phyloP scores from a whole-genome alignment of 1,140 invertebrate genomes.

The Eumaeus atala region DNA sequence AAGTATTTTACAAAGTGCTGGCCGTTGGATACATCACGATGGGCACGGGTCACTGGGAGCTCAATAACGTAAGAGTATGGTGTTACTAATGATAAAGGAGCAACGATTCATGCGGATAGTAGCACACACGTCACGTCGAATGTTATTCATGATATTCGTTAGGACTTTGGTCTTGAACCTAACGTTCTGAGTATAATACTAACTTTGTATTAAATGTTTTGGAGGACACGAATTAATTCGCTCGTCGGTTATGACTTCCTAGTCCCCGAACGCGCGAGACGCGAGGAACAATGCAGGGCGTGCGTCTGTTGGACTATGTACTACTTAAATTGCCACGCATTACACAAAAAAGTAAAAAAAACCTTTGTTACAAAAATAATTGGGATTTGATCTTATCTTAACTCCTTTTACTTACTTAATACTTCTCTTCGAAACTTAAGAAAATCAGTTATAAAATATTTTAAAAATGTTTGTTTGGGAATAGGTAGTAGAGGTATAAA shows the following conservation, averaged over 20 bases:
- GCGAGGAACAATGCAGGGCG: no score
- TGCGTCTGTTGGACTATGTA: no score
- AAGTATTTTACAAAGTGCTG: not conserved
- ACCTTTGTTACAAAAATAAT: no score
- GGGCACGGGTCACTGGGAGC: not conserved
- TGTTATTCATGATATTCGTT: not conserved
- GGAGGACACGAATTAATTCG: not conserved
- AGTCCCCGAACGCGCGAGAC: conserved; percentile 39
- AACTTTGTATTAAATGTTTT: not conserved
- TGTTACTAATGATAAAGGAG: not conserved
- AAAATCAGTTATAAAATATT: no score
- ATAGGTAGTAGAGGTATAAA: no score
- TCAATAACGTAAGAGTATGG: not conserved
- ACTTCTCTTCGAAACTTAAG: no score
- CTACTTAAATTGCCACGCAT: no score
- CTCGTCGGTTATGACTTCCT: conserved; percentile 33
- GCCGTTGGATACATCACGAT: not conserved
- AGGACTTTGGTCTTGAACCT: conserved; percentile 5
- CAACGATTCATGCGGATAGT: not conserved
- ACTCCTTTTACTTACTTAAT: no score
- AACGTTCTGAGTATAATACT: not conserved
- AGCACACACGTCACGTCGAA: not conserved
- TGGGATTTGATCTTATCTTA: no score
- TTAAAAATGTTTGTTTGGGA: no score
- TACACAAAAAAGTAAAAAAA: no score